phyloP scores from a whole-genome alignment of 2,797 vertebrate species.

The Sebastes oblongus region DNA sequence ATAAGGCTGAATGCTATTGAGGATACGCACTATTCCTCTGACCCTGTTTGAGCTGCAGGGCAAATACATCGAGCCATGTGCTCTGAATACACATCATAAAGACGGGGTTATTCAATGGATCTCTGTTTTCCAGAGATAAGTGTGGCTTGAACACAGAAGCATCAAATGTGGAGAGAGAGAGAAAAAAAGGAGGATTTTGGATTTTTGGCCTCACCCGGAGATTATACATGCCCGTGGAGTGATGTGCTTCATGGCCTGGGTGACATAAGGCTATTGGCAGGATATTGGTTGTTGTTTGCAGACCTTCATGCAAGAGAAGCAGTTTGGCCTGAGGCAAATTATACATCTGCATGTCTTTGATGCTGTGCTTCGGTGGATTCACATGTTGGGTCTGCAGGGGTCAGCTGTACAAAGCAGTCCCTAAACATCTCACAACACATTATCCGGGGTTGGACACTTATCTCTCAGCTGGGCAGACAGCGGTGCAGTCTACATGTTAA shows the following conservation, averaged over 20 bases:
- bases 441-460: background rate
- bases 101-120: slow-evolving; percentile 46
- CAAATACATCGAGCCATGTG: slow-evolving; percentile 60
- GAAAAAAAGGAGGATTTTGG: slow-evolving; percentile 13
- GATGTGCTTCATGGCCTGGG: slow-evolving; percentile 38
- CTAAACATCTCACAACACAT: slow-evolving; percentile 20
- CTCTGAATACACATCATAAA: slow-evolving; percentile 60
- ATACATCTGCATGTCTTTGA: slow-evolving; percentile 61
- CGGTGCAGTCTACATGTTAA: background rate
- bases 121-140: slow-evolving; percentile 65
- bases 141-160: slow-evolving; percentile 39
- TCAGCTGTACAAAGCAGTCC: slow-evolving; percentile 28
- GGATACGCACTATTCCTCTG: slow-evolving; percentile 40
- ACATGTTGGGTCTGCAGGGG: slow-evolving; percentile 26
- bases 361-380: slow-evolving; percentile 32
- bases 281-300: slow-evolving; percentile 53
- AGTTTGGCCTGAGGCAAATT: slow-evolving; percentile 45
- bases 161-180: slow-evolving; percentile 18
- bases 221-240: slow-evolving; percentile 37
- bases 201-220: slow-evolving; percentile 44
- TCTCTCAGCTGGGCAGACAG: background rate
- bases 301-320: slow-evolving; percentile 45
- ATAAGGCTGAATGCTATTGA: slow-evolving; percentile 13
- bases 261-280: slow-evolving; percentile 58
- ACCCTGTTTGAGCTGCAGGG: slow-evolving; percentile 61